A percentile compares a stretch with the other conserved stretches of the same genome.
These are phyloP conservation scores for Hypocryptadius cinnamomeus DNA, from an alignment of 2,113 vertebrate species.

Conservation along the genomic window DNA sequence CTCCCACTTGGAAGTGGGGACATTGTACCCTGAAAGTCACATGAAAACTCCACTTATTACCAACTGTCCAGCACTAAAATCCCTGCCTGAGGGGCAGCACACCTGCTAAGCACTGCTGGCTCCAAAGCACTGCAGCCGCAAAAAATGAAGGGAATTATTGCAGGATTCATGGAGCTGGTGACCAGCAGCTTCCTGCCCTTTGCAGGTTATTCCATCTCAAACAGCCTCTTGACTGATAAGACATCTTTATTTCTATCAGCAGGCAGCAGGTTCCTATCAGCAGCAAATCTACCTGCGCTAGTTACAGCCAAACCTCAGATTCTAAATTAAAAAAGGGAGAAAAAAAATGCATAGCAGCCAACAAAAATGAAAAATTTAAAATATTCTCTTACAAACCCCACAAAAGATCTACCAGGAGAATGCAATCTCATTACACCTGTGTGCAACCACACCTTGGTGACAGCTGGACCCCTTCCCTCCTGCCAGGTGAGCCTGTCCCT, in stretches of 20 bases:
- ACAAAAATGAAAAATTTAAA: not conserved
- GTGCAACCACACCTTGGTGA: not conserved
- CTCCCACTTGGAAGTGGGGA: not conserved
- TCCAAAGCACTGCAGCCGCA: not conserved
- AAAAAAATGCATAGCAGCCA: not conserved
- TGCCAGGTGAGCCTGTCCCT: conserved; percentile 75
- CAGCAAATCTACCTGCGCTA: not conserved
- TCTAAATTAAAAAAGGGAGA: not conserved
- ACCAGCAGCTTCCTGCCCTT: not conserved
- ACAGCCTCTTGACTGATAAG: not conserved
- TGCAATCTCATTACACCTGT: not conserved
- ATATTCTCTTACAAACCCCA: not conserved
- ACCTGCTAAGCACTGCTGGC: not conserved
- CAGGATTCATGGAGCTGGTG: not conserved
- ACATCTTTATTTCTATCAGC: not conserved
- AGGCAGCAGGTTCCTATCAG: not conserved
- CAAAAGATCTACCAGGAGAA: accelerated
- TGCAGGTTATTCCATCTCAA: not conserved
- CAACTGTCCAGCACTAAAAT: not conserved
- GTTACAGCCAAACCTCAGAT: not conserved
- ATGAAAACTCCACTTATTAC: not conserved
- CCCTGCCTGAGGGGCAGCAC: not conserved
- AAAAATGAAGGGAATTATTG: not conserved
- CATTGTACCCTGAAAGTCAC: not conserved
- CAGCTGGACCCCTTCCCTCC: not conserved